phyloP scores from a whole-genome alignment of 2,113 vertebrate genomes.

The Stercorarius parasiticus region DNA sequence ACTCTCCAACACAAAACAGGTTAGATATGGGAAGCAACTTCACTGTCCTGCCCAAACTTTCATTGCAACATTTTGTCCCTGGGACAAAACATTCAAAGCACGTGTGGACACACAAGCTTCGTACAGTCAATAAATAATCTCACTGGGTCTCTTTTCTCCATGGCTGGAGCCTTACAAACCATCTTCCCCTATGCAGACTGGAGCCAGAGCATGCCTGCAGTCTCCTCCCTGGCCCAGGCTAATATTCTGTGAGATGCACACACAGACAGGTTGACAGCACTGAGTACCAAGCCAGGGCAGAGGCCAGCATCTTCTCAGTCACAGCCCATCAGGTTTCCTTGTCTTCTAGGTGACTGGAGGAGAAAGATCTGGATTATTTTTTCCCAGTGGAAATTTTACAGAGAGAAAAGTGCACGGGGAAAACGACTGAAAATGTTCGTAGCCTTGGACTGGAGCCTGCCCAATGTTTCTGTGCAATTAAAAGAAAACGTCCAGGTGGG shows the following conservation, averaged over 20 bases:
- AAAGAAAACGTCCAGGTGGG: neutral
- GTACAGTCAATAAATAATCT: constrained; percentile 34
- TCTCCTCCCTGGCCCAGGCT: neutral
- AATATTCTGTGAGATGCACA: neutral
- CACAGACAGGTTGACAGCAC: neutral
- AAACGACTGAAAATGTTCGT: accelerated
- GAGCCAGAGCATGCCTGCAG: neutral
- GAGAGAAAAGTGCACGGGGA: neutral
- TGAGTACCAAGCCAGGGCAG: neutral
- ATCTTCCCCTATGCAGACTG: neutral
- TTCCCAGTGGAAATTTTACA: neutral
- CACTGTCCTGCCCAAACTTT: neutral
- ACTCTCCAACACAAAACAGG: neutral
- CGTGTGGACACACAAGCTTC: neutral
- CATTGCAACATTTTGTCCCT: neutral
- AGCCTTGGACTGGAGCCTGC: neutral
- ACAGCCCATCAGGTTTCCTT: neutral
- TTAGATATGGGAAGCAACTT: neutral
- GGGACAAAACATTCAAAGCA: neutral
- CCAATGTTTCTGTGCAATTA: neutral
- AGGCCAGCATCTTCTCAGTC: neutral
- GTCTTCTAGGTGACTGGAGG: neutral
- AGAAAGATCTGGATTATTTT: neutral
- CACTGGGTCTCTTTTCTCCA: neutral
- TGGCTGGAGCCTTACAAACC: neutral